phyloP scores from a whole-genome alignment of 92 coral and sea anemone species.

The Blastomussa wellsi region DNA sequence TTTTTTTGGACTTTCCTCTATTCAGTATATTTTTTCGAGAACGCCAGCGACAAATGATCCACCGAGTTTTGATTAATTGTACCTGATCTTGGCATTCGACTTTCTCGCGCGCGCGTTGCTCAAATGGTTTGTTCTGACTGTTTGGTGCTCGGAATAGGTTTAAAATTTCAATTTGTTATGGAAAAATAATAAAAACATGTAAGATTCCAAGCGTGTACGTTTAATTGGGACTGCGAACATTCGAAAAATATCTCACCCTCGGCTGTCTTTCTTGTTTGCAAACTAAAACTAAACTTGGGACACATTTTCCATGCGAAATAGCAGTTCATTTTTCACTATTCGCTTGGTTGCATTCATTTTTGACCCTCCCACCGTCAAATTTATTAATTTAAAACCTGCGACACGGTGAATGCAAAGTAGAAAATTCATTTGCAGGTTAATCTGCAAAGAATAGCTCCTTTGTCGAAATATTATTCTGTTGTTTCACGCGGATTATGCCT shows the following conservation, averaged over 20 bases:
- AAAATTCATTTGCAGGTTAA: slow-evolving; percentile 19
- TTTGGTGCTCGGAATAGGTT: background rate
- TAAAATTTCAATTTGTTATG: background rate
- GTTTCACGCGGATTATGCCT: slow-evolving; percentile 16
- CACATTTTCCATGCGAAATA: background rate
- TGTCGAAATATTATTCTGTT: slow-evolving; percentile 7
- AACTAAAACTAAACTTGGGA: background rate
- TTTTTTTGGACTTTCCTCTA: background rate
- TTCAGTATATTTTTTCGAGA: background rate
- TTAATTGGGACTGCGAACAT: background rate
- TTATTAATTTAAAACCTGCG: slow-evolving; percentile 19
- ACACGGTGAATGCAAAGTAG: slow-evolving; percentile 2
- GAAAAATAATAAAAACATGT: background rate
- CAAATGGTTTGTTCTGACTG: background rate
- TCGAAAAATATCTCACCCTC: background rate
- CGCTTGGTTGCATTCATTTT: background rate
- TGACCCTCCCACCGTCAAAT: slow-evolving; percentile 19
- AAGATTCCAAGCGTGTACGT: background rate
- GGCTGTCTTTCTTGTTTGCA: background rate
- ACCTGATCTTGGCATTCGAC: background rate
- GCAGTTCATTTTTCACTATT: background rate
- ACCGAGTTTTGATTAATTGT: background rate
- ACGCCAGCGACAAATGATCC: background rate
- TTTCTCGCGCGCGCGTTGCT: background rate
- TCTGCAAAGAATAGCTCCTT: slow-evolving; percentile 6